Conservation (phyloP, 2,888 invertebrate genomes). For the Melolontha melolontha region DNA sequence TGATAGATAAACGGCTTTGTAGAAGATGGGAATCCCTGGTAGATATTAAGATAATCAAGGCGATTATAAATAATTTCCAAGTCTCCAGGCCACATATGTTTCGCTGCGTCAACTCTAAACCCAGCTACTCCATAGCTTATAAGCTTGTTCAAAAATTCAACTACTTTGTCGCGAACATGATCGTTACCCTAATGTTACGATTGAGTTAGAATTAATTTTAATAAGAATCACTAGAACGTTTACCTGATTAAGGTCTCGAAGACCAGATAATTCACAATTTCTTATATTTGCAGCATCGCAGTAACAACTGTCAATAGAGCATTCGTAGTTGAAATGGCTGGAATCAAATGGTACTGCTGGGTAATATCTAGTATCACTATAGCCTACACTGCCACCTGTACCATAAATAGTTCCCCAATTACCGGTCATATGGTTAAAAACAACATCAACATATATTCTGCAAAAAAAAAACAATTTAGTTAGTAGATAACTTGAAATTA, state of each 20-base stretch:
- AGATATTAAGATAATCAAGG: constrained; percentile 72
- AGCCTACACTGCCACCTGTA: constrained; percentile 71
- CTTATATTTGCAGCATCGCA: constrained; percentile 72
- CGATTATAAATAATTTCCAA: constrained; percentile 75
- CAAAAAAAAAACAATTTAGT: constrained; percentile 43
- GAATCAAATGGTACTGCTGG: constrained; percentile 75
- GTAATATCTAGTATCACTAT: constrained; percentile 63
- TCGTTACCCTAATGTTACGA: constrained; percentile 54
- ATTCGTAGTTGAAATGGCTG: constrained; percentile 77
- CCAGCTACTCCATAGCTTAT: constrained; percentile 84
- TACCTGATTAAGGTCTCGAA: constrained; percentile 82
- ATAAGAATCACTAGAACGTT: not conserved
- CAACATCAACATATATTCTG: constrained; percentile 85
- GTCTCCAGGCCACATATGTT: constrained; percentile 84
- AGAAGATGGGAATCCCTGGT: constrained; percentile 73
- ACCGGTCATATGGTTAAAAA: constrained; percentile 90
- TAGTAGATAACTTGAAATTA: no score
- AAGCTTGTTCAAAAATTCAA: constrained; percentile 74
- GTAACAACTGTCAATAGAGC: constrained; percentile 74
- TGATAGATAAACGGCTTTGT: constrained; percentile 74
- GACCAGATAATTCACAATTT: constrained; percentile 68
- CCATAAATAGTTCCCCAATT: constrained; percentile 67
- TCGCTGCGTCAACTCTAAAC: constrained; percentile 83
- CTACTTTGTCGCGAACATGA: constrained; percentile 75
- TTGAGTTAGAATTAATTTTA: not conserved